phyloP scores from a whole-genome alignment of 2,888 invertebrate genomes.

The Eumerus sabulonum region DNA sequence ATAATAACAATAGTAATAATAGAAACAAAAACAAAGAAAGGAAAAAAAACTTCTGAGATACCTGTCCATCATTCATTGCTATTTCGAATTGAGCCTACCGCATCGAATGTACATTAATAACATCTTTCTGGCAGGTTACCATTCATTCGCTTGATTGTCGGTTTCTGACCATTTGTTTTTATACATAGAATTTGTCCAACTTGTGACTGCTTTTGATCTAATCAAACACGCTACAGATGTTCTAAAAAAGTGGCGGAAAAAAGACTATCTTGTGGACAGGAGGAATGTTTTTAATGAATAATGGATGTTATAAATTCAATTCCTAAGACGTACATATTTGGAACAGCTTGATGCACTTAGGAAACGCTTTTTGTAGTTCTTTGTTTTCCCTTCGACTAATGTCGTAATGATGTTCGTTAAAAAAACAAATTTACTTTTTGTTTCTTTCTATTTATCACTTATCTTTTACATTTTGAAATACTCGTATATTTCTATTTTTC shows the following conservation, averaged over 20 bases:
- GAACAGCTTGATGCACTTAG: too few relatives aligned
- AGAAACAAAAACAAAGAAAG: too few relatives aligned
- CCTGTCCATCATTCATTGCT: slow-evolving; percentile 68
- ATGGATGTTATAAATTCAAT: slow-evolving; percentile 29
- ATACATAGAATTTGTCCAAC: slow-evolving; percentile 39
- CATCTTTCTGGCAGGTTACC: slow-evolving; percentile 60
- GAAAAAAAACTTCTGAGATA: too few relatives aligned
- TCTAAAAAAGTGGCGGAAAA: slow-evolving; percentile 54
- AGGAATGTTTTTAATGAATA: slow-evolving; percentile 60
- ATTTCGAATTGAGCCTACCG: slow-evolving; percentile 70
- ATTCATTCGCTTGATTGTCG: slow-evolving; percentile 51
- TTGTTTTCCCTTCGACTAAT: too few relatives aligned
- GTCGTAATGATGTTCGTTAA: too few relatives aligned
- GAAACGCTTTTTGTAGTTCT: too few relatives aligned
- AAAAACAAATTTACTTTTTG: too few relatives aligned
- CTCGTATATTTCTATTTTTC: too few relatives aligned
- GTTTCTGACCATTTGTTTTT: slow-evolving; percentile 44
- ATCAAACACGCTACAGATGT: slow-evolving; percentile 54
- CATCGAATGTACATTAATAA: slow-evolving; percentile 69
- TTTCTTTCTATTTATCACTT: too few relatives aligned
- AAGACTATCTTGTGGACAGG: slow-evolving; percentile 51
- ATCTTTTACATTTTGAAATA: too few relatives aligned
- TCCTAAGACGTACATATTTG: slow-evolving; percentile 17
- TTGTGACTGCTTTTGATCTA: slow-evolving; percentile 56
- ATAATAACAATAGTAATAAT: slow-evolving; percentile 7